Evolutionary conservation across 2,797 vertebrate species (phyloP).

Genomic region (Enteromius treurensis): DNA sequence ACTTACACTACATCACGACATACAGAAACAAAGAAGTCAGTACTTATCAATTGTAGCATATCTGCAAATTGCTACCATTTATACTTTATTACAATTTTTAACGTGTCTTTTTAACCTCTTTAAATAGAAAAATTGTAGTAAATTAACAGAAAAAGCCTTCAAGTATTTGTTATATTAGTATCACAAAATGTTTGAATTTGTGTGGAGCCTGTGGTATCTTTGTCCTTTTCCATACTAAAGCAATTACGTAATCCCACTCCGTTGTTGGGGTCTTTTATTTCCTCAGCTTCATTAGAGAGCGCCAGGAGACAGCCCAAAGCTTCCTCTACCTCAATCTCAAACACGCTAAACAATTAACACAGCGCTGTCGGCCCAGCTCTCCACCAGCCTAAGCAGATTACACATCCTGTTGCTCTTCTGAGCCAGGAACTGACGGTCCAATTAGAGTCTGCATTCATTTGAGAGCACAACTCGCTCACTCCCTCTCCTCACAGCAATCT

Average conservation of each 20-base stretch:
- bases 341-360: constrained; percentile 54
- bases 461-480: constrained; percentile 36
- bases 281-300: constrained; percentile 41
- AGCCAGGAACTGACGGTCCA: constrained; percentile 49
- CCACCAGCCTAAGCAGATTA: constrained; percentile 53
- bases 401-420: constrained; percentile 41
- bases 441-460: constrained; percentile 49
- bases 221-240: constrained; percentile 18
- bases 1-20: neutral
- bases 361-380: constrained; percentile 26
- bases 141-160: neutral
- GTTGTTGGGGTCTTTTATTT: constrained; percentile 41
- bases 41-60: neutral
- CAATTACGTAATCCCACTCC: constrained; percentile 34
- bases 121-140: neutral
- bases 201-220: constrained; percentile 12
- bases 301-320: constrained; percentile 42
- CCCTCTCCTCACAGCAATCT: constrained; percentile 18
- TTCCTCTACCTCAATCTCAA: constrained; percentile 32
- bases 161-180: neutral
- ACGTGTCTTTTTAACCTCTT: neutral
- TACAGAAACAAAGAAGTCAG: neutral
- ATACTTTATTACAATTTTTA: neutral
- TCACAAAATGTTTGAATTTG: constrained; percentile 7
- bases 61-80: neutral